Conservation (phyloP, 2,888 invertebrate species). For the Mimas tiliae region DNA sequence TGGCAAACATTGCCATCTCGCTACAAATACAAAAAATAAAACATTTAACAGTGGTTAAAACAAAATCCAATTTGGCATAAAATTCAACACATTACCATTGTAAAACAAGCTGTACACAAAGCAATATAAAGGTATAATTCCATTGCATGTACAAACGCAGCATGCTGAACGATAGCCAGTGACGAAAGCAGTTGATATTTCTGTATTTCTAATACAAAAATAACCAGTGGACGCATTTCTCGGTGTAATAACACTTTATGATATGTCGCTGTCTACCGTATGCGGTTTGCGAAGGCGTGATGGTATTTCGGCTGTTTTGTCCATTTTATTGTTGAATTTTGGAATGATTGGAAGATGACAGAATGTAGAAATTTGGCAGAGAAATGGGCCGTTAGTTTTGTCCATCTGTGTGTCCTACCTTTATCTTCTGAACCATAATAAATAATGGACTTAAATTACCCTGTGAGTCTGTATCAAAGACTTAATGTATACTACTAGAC, state of each 20-base stretch:
- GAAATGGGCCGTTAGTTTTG: too few relatives aligned
- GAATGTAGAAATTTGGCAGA: too few relatives aligned
- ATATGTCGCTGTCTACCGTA: constrained; percentile 15
- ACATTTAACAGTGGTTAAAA: too few relatives aligned
- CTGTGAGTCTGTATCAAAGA: too few relatives aligned
- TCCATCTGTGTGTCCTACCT: too few relatives aligned
- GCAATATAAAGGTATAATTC: not conserved
- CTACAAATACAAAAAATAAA: too few relatives aligned
- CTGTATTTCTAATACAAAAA: constrained; percentile 21
- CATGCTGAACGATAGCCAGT: constrained; percentile 11
- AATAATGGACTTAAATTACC: too few relatives aligned
- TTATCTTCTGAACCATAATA: too few relatives aligned
- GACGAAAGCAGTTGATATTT: constrained; percentile 25
- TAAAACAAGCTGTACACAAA: not conserved
- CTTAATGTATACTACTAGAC: too few relatives aligned
- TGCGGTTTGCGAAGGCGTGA: not conserved
- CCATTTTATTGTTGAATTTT: not conserved
- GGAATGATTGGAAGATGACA: too few relatives aligned
- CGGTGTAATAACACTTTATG: constrained; percentile 22
- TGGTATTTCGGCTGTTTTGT: not conserved
- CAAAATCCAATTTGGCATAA: constrained; percentile 16
- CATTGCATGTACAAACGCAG: not conserved
- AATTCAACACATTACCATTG: not conserved
- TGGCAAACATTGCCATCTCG: too few relatives aligned
- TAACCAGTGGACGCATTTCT: constrained; percentile 21